Conservation (phyloP, 2,113 vertebrate genomes). For the Chionodraco myersi region DNA sequence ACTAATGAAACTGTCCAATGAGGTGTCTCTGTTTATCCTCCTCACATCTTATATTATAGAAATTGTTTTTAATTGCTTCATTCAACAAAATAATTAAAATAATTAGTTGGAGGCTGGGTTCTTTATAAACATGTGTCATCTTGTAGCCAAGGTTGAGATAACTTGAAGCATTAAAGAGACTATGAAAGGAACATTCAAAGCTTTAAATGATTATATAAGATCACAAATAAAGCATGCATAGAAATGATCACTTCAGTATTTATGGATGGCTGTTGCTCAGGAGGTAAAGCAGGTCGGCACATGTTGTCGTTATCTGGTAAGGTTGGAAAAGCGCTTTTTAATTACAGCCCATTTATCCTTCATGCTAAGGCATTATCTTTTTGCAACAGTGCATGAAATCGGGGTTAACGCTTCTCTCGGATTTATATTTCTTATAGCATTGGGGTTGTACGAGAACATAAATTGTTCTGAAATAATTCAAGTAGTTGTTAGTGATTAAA, state of each 20-base stretch:
- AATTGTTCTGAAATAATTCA: not conserved
- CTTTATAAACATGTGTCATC: slow-evolving; percentile 18
- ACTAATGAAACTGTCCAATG: slow-evolving; percentile 27
- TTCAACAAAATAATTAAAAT: slow-evolving; percentile 25
- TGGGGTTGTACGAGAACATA: not conserved
- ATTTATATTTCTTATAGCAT: not conserved
- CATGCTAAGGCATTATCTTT: too few relatives aligned
- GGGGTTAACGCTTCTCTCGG: too few relatives aligned
- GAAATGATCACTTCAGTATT: too few relatives aligned
- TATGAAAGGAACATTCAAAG: too few relatives aligned
- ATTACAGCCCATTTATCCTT: too few relatives aligned
- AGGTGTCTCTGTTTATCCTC: slow-evolving; percentile 2
- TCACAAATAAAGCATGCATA: not conserved
- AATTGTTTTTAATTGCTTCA: not conserved
- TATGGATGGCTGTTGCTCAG: too few relatives aligned
- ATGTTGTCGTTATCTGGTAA: too few relatives aligned
- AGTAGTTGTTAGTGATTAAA: not conserved
- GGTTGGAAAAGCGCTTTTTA: too few relatives aligned
- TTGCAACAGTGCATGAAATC: too few relatives aligned
- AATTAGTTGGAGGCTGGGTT: not conserved
- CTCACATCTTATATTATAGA: not conserved
- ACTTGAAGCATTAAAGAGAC: too few relatives aligned
- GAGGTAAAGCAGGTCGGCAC: too few relatives aligned
- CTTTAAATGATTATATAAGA: too few relatives aligned
- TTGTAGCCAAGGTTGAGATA: slow-evolving; percentile 14